Evolutionary conservation across 1,140 invertebrate genomes (phyloP), one percentile per base, ranked within the genome.

Genomic region (Trialeurodes vaporariorum): DNA sequence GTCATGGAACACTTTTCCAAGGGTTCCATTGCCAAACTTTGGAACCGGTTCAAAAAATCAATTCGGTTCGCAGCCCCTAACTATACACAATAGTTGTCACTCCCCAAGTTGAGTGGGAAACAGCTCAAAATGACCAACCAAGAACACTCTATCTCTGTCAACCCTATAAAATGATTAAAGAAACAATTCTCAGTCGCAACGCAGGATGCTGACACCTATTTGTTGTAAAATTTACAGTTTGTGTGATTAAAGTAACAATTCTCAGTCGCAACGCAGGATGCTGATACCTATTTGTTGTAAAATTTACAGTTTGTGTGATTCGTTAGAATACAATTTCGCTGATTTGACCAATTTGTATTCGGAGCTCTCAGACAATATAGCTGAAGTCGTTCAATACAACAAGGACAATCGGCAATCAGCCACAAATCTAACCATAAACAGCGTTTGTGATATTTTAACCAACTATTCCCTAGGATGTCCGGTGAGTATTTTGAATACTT

Each of bases 321-420:
- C 86, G 0, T 83, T 95, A 49, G 83, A 89, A 61, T 72, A 82
- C 60, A 83, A 83, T 70, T 68, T 72, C n/a, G 81, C 87, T 59
- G 92, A 95, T 74, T 83, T 94, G 1, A 81, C 87, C 0, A 94
- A 89, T 75, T 85, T 97, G 17, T 92, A 86, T 74, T 86, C 87
- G 73, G 85, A 82, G 62, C 76, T 96, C n/a, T 89, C 92, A 2
- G 85, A 86, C 49, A 92, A 93, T 78, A 88, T 92, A 76, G 89
- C 88, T 2, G 91, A 87, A 49, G 83, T 96, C 63, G 93, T 96
- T 0, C 94, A 98, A 73, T 97, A 98, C 76, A 98, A 96, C 76
- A 91, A 93, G 77, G 94, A 96, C 73, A 96, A 97, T 77, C 81
- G 93, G 60, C 64, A 67, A 9, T 71, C 64, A 2, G 85, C 81